Conservation (phyloP, 2,888 invertebrate genomes). For the Azorinus chamasolen region DNA sequence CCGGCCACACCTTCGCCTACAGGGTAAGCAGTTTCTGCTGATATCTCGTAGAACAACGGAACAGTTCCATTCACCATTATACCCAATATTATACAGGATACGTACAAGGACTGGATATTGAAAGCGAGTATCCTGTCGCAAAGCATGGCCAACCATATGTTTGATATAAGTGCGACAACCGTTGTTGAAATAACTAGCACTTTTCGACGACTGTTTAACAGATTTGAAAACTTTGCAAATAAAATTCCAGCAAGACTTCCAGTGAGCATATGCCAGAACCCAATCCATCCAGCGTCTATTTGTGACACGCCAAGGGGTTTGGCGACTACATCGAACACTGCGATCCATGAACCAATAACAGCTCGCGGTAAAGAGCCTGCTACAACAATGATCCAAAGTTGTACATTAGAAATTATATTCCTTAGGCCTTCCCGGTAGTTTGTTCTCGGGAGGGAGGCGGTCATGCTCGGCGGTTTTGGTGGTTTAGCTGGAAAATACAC, state of each 20-base stretch:
- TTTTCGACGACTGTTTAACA: slow-evolving; percentile 44
- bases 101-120: slow-evolving; percentile 36
- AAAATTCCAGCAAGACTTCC: slow-evolving; percentile 49
- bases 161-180: slow-evolving; percentile 12
- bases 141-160: slow-evolving; percentile 47
- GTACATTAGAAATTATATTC: slow-evolving; percentile 27
- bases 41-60: slow-evolving; percentile 52
- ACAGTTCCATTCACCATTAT: slow-evolving; percentile 44
- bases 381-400: slow-evolving; percentile 41
- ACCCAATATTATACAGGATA: slow-evolving; percentile 44
- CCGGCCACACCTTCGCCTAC: slow-evolving; percentile 53
- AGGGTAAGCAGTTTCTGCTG: slow-evolving; percentile 48
- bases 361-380: slow-evolving; percentile 39
- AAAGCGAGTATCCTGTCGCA: slow-evolving; percentile 17
- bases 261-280: slow-evolving; percentile 46
- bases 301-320: slow-evolving; percentile 50
- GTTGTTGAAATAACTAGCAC: slow-evolving; percentile 26
- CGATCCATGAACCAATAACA: slow-evolving; percentile 34
- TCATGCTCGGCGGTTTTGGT: slow-evolving; percentile 75
- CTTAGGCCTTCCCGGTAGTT: slow-evolving; percentile 63
- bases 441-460: slow-evolving; percentile 71
- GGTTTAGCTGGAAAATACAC: slow-evolving; percentile 80
- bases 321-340: slow-evolving; percentile 46
- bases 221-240: slow-evolving; percentile 38
- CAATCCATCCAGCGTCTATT: slow-evolving; percentile 57